These are phyloP conservation scores for Drosophila sordidapex DNA, from an alignment of 2,888 invertebrate genomes.

Conservation along the genomic window DNA sequence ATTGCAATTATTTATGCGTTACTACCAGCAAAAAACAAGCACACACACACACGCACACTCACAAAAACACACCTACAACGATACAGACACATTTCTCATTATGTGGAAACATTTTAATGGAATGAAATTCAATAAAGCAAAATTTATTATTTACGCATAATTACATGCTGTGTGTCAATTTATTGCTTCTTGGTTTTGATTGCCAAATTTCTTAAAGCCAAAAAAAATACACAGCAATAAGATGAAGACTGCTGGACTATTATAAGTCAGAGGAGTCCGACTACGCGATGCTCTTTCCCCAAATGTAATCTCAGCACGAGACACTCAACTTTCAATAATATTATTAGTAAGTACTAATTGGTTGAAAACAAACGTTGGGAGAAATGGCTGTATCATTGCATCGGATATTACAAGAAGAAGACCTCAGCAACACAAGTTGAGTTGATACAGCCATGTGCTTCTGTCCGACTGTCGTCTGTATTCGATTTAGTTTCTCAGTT, in stretches of 20 bases:
- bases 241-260: too few species aligned
- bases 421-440: too few species aligned
- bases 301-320: too few species aligned
- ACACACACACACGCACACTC: not conserved
- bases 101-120: constrained; percentile 69
- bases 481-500: too few species aligned
- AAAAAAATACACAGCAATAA: not conserved
- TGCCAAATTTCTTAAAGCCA: not conserved
- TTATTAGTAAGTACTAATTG: not conserved
- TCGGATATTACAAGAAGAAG: too few species aligned
- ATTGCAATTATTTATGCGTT: constrained; percentile 8
- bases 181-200: constrained; percentile 1
- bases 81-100: constrained; percentile 44
- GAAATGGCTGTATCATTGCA: too few species aligned
- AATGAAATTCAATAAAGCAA: constrained; percentile 73
- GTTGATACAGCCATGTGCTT: too few species aligned
- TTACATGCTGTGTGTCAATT: constrained; percentile 5
- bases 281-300: too few species aligned
- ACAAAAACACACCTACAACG: constrained; percentile 4
- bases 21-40: not conserved
- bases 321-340: not conserved
- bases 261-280: too few species aligned
- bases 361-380: not conserved
- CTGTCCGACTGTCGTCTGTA: too few species aligned
- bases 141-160: constrained; percentile 72